Percentiles rank a stretch among this genome's conserved stretches.
Conservation (phyloP, 2,797 vertebrate genomes). For the Lithobates sylvaticus region DNA sequence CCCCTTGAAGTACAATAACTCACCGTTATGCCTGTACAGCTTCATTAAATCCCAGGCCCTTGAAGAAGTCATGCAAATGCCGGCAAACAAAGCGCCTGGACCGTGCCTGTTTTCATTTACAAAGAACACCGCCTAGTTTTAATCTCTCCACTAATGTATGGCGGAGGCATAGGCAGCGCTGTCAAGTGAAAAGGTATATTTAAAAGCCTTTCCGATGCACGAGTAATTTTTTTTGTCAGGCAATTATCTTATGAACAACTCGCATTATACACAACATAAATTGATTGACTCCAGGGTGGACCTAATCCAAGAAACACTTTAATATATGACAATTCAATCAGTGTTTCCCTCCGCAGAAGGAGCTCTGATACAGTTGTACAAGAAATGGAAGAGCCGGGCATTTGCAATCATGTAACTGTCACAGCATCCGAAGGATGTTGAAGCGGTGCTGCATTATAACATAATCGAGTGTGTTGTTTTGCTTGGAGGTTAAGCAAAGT, state of each 20-base stretch:
- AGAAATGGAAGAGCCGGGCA: conserved; percentile 44
- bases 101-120: conserved; percentile 6
- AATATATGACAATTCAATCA: conserved; percentile 59
- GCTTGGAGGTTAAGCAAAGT: conserved; percentile 48
- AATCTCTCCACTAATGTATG: conserved; percentile 21
- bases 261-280: conserved; percentile 56
- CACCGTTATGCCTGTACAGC: not conserved
- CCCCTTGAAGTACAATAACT: not conserved
- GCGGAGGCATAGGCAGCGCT: not conserved
- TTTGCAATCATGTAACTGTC: conserved; percentile 61
- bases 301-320: conserved; percentile 55
- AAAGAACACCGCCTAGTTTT: not conserved
- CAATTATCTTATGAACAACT: conserved; percentile 63
- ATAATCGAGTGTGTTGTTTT: conserved; percentile 54
- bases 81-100: not conserved
- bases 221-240: conserved; percentile 59
- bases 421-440: conserved; percentile 29
- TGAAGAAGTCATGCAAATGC: not conserved
- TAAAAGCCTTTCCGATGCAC: conserved; percentile 48
- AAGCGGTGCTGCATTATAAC: conserved; percentile 36
- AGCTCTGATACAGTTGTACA: conserved; percentile 31
- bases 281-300: conserved; percentile 57
- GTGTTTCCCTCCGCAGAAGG: conserved; percentile 42
- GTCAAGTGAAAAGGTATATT: conserved; percentile 54
- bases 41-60: conserved; percentile 20